Base-by-base conservation (phyloP, 1,140 invertebrate genomes). In the Mya arenaria region DNA sequence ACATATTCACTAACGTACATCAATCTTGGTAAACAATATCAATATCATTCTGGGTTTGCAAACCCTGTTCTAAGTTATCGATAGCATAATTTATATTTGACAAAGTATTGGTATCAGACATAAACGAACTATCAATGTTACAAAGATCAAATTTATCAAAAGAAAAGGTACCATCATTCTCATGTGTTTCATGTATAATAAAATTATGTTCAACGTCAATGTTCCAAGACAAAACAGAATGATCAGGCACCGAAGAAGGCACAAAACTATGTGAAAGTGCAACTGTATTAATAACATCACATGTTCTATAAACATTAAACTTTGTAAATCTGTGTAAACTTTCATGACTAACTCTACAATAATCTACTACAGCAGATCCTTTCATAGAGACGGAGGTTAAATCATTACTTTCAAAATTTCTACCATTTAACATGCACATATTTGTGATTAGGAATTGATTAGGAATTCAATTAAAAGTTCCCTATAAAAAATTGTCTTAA, bases 401-500 rank as follows among this genome's bases (percentile, higher is more conserved):
- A 52, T 63, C 30, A 68, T 78, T 78, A 32, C 23, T 1, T 15
- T 2, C 19, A 68, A 41, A 52, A 10, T 36, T 30, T 39, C 63
- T 39, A 10, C 75, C 65, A 68, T 79, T 79, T 44, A 79, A 39
- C 44, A 79, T 79, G 44, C 65, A 79, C 52, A 79, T 58, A 69
- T 79, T 79, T 56, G n/a, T 19, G n/a, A n/a, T n/a, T n/a, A n/a
- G n/a, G n/a, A n/a, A 58, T 39, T 68, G 25, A 44, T 62, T 58
- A 79, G 44, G 56, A 68, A 79, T n/a, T 79, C 75, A 17, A 69
- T 0, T 1, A 79, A 44, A 39, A 68, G 30, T 41, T 79, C 75
- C 56, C 75, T 65, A 79, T 79, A 79, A 4, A 17, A n/a, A 56
- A 68, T 79, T 41, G 30, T 8, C 28, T 10, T 69, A 56, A 56